Conservation (phyloP, 2,888 invertebrate genomes). For the Hypolimnas misippus region DNA sequence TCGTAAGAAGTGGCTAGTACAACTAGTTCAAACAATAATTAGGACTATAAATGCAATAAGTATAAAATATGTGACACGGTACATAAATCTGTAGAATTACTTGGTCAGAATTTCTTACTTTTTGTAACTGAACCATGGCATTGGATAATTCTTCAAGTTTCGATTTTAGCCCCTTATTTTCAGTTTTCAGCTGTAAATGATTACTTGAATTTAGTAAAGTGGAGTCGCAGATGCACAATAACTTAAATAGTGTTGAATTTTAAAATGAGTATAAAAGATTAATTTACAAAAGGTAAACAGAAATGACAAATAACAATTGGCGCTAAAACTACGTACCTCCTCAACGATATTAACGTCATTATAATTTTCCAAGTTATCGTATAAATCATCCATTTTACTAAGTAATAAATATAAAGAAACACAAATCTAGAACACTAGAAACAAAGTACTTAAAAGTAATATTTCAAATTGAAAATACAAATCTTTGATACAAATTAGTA, state of each 20-base stretch:
- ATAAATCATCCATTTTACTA: slow-evolving; percentile 64
- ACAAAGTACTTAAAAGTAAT: not conserved
- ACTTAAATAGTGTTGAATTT: not conserved
- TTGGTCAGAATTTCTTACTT: no score
- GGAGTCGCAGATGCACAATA: no score
- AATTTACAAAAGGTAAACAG: slow-evolving; percentile 1
- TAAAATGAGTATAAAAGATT: not conserved
- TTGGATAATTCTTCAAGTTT: slow-evolving; percentile 61
- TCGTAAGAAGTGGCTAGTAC: no score
- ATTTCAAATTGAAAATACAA: no score
- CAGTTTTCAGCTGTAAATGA: slow-evolving; percentile 62
- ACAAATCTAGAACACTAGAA: not conserved
- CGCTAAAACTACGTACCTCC: slow-evolving; percentile 71
- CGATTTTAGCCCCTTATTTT: slow-evolving; percentile 64
- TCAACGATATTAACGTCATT: slow-evolving; percentile 59
- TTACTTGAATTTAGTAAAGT: slow-evolving; percentile 6
- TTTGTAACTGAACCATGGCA: slow-evolving; percentile 63
- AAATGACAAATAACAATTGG: slow-evolving; percentile 55
- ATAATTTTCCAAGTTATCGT: slow-evolving; percentile 70
- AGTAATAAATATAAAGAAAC: not conserved
- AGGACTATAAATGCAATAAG: no score
- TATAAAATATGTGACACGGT: no score
- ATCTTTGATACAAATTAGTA: no score
- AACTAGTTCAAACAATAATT: no score
- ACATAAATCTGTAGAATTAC: no score